Base-by-base conservation (phyloP, 64 coral and sea anemone genomes). In the Stichodactyla helianthus region DNA sequence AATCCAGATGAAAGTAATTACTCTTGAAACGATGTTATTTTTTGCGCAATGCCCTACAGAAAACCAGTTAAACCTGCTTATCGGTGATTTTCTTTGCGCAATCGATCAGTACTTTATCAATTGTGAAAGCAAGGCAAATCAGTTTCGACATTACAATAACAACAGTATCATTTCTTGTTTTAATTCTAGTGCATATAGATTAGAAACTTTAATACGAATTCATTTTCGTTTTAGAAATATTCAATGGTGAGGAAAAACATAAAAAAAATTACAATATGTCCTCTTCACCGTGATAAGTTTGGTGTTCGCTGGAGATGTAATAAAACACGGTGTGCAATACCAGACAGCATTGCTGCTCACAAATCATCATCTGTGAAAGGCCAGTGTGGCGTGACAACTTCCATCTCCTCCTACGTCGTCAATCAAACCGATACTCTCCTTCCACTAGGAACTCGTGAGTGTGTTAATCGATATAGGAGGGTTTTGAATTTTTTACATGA, bases 231-330 rank as follows among this genome's bases (percentile, higher is more conserved):
- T 52, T 52, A 86, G 85, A 44, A 51, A 54, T 86, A 15, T 86
- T 88, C 9, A 20, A 50, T 17, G n/a, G 57, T 3, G 54, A 79
- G 28, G 86, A 88, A n/a, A 15, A 44, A 3, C 86, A 88, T 27
- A 9, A 54, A 51, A n/a, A 88, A 27, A 79, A 79, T 88, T 51
- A 79, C 86, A 0, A 31, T 88, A 0, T 88, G 86, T 20, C 76
- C 86, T 14, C 44, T 54, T 12, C 76, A 59, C 54, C 14, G 86
- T 5, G 28, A 88, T 60, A n/a, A 52, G 63, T 86, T 27, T 20
- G 86, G 86, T 56, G 77, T 59, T 77, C 86, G 86, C 56, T 88
- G 86, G 86, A 5, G 74, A 79, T 58, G 51, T 18, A 31, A 77
- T 4, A 88, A 88, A 70, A 88, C 86, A 16, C 54, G 18, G 2